phyloP scores from a whole-genome alignment of 2,888 invertebrate species.

The Meteorus colon region DNA sequence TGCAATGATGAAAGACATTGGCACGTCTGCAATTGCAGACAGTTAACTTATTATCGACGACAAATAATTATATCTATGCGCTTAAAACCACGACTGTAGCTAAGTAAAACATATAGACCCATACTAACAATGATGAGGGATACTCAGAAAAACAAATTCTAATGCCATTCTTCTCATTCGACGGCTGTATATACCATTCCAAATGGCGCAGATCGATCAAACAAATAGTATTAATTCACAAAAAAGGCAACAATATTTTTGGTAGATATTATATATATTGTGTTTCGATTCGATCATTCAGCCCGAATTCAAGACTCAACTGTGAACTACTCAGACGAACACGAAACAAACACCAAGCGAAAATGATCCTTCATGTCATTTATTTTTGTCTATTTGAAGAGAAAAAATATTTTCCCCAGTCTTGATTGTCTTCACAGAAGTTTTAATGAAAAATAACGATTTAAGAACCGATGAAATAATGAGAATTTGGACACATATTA shows the following conservation, averaged over 20 bases:
- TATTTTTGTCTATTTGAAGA: neutral
- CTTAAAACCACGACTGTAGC: neutral
- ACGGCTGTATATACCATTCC: neutral
- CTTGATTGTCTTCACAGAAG: neutral
- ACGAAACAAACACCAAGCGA: neutral
- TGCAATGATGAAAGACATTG: neutral
- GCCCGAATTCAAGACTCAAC: too few relatives aligned
- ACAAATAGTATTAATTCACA: too few relatives aligned
- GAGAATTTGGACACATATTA: neutral
- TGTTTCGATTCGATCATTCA: too few relatives aligned
- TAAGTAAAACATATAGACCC: neutral
- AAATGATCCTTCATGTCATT: neutral
- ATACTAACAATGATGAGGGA: neutral
- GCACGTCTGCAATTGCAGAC: neutral
- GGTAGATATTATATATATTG: too few relatives aligned
- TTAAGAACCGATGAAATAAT: neutral
- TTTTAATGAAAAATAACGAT: neutral
- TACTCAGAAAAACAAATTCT: neutral
- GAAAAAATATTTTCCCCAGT: neutral
- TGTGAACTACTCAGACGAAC: too few relatives aligned
- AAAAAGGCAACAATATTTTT: too few relatives aligned
- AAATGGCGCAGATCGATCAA: neutral
- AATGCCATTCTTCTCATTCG: neutral
- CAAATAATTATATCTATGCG: constrained; percentile 7
- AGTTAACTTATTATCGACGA: neutral